A percentile compares a stretch with the other conserved stretches of the same genome.
phyloP scores from a whole-genome alignment of 2,797 vertebrate species.

The Thripadectes ignobilis region DNA sequence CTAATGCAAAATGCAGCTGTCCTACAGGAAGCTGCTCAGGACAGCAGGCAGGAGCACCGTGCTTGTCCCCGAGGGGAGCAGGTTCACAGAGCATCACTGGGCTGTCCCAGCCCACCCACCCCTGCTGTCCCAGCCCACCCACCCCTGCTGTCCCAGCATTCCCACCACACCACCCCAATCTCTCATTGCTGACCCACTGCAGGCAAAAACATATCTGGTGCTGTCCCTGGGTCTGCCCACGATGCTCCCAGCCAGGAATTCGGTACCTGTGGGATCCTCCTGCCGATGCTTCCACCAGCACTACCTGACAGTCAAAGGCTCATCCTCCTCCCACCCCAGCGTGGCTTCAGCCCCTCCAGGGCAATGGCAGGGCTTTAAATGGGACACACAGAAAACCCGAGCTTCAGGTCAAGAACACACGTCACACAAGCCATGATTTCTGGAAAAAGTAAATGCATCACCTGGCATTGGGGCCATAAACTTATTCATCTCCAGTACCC shows the following conservation, averaged over 20 bases:
- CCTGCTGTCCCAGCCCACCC: background rate
- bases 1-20: background rate
- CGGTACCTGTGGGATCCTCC: background rate
- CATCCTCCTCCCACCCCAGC: rapidly evolving
- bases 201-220: rapidly evolving
- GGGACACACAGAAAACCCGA: rapidly evolving
- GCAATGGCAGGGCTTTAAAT: background rate
- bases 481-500: background rate
- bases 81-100: rapidly evolving
- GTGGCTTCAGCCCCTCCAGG: rapidly evolving
- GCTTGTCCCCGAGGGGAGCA: rapidly evolving
- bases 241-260: background rate
- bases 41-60: too few species aligned
- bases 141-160: background rate
- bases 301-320: background rate
- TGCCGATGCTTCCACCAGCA: rapidly evolving
- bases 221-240: rapidly evolving
- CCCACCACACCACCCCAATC: background rate
- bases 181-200: rapidly evolving
- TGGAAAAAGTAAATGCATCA: background rate
- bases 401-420: rapidly evolving
- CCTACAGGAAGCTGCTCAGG: background rate
- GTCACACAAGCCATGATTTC: rapidly evolving
- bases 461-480: rapidly evolving
- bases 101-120: too few species aligned